phyloP scores from a whole-genome alignment of 2,888 invertebrate genomes.

The Synanthedon andrenaeformis region DNA sequence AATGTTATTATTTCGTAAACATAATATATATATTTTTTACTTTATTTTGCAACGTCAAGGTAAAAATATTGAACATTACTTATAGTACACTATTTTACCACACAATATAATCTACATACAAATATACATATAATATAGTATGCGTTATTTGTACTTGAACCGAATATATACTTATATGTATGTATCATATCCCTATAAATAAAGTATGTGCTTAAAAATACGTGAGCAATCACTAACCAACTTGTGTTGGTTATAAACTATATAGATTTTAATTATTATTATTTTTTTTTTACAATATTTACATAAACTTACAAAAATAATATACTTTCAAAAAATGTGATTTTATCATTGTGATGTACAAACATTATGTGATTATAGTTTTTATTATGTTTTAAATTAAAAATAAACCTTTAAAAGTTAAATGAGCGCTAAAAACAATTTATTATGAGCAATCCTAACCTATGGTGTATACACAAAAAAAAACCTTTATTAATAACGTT shows the following conservation, averaged over 20 bases:
- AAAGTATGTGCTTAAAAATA: conserved; percentile 35
- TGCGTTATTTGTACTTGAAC: conserved; percentile 36
- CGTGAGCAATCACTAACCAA: conserved; percentile 38
- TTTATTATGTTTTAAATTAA: too few relatives aligned
- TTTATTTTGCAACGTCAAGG: background rate
- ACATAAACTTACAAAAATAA: conserved; percentile 1
- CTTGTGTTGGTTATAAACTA: conserved; percentile 3
- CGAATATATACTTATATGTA: background rate
- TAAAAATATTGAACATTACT: background rate
- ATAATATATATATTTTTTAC: background rate
- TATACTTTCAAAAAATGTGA: background rate
- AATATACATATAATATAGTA: conserved; percentile 10
- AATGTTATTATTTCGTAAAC: background rate
- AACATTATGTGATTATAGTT: too few relatives aligned
- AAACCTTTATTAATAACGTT: too few relatives aligned
- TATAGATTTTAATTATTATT: conserved; percentile 1
- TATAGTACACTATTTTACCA: background rate
- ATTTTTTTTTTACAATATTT: conserved; percentile 4
- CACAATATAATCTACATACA: background rate
- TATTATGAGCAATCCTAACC: too few relatives aligned
- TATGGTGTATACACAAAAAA: too few relatives aligned
- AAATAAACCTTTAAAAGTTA: too few relatives aligned
- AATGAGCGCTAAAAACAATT: too few relatives aligned
- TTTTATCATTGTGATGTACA: too few relatives aligned
- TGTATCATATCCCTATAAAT: background rate